A percentile compares a stretch with the other conserved stretches of the same genome.
phyloP scores from a whole-genome alignment of 2,888 invertebrate genomes.

The Pterostichus madidus region DNA sequence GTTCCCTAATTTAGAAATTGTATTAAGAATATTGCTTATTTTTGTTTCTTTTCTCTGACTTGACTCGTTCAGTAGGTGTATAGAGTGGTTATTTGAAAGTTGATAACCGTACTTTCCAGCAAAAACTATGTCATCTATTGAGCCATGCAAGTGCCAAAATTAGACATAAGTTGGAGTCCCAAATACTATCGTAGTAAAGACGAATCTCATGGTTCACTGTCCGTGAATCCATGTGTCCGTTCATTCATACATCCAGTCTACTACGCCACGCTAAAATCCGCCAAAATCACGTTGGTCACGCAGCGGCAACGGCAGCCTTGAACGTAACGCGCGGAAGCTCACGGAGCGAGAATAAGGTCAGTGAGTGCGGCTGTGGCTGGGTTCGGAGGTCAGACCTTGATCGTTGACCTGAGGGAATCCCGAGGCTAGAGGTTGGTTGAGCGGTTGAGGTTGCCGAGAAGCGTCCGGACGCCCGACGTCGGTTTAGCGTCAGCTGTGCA shows the following conservation, averaged over 20 bases:
- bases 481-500: constrained; percentile 4
- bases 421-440: constrained; percentile 66
- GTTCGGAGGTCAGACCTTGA: constrained; percentile 75
- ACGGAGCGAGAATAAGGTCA: constrained; percentile 52
- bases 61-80: too few relatives aligned
- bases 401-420: constrained; percentile 76
- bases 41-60: too few relatives aligned
- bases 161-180: too few relatives aligned
- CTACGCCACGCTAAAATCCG: constrained; percentile 5
- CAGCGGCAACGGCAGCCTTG: constrained; percentile 25
- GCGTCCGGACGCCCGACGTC: constrained; percentile 17
- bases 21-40: too few relatives aligned
- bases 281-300: constrained; percentile 46
- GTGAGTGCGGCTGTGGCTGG: constrained; percentile 72
- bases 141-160: too few relatives aligned
- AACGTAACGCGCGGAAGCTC: constrained; percentile 27
- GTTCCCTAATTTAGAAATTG: too few relatives aligned
- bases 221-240: background rate
- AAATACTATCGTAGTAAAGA: background rate
- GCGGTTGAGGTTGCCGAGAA: constrained; percentile 68
- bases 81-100: too few relatives aligned
- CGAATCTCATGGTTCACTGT: background rate
- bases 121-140: too few relatives aligned
- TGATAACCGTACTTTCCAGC: too few relatives aligned
- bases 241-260: background rate